Percentiles rank a stretch among this genome's conserved stretches.
These are phyloP conservation scores for Pocillopora meandrina DNA, from an alignment of 92 coral and sea anemone species.

Conservation along the genomic window DNA sequence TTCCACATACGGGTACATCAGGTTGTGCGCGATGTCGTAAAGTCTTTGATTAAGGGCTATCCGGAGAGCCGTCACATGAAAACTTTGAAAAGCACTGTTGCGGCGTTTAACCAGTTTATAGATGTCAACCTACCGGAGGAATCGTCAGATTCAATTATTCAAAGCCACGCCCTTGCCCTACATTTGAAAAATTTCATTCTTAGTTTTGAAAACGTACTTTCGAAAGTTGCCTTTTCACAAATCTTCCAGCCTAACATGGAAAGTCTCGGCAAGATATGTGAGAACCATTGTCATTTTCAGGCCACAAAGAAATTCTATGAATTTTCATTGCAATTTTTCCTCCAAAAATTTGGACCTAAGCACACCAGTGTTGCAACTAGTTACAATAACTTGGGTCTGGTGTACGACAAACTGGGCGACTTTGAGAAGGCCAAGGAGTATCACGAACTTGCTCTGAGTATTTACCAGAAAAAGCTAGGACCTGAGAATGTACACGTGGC, in stretches of 20 bases:
- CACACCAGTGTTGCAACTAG: no score
- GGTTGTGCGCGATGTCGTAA: conserved; percentile 40
- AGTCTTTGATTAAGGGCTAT: not conserved
- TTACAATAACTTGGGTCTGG: no score
- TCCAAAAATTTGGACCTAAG: not conserved
- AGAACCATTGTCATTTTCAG: not conserved
- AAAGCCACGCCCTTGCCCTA: not conserved
- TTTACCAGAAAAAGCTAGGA: no score
- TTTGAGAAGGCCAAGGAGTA: no score
- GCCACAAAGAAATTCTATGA: not conserved
- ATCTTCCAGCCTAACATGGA: not conserved
- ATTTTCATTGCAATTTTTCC: not conserved
- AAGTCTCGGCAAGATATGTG: not conserved
- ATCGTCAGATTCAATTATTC: not conserved
- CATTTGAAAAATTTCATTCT: not conserved
- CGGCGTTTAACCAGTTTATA: conserved; percentile 25
- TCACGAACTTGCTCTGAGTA: no score
- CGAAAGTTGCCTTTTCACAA: not conserved
- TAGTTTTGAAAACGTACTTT: not conserved
- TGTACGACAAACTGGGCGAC: no score
- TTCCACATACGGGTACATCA: conserved; percentile 28
- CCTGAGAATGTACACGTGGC: no score
- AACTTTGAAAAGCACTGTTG: conserved; percentile 11
- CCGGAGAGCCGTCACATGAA: not conserved
- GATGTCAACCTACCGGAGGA: conserved; percentile 13